These are phyloP conservation scores for Belonocnema kinseyi DNA, from an alignment of 1,140 invertebrate genomes.

Conservation along the genomic window DNA sequence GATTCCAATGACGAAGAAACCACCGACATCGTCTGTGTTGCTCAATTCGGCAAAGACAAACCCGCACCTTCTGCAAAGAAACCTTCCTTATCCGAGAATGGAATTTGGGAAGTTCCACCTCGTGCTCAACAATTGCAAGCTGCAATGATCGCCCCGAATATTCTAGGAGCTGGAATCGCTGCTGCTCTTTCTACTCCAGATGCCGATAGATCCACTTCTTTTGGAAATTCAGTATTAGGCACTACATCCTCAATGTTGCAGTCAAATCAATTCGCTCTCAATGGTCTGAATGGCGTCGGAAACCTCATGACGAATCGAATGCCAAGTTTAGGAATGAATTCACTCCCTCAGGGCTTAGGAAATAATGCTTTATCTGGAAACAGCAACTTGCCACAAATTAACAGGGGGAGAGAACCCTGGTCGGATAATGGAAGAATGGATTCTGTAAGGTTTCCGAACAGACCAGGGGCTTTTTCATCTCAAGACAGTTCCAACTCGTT, in stretches of 20 bases:
- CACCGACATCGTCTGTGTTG: conserved; percentile 69
- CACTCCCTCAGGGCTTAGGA: conserved; percentile 42
- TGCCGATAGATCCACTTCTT: conserved; percentile 49
- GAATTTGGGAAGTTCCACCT: conserved; percentile 72
- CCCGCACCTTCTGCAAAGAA: conserved; percentile 44
- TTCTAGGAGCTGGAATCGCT: conserved; percentile 64
- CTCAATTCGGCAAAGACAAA: conserved; percentile 71
- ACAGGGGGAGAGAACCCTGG: conserved; percentile 55
- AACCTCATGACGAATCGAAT: conserved; percentile 55
- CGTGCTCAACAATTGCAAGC: conserved; percentile 68
- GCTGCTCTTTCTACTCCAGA: conserved; percentile 61
- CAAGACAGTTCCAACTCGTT: conserved; percentile 49
- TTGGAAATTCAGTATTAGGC: conserved; percentile 43
- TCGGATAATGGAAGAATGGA: conserved; percentile 56
- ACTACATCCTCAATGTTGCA: conserved; percentile 54
- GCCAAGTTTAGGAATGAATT: conserved; percentile 50
- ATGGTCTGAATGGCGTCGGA: conserved; percentile 66
- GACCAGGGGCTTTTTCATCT: conserved; percentile 55
- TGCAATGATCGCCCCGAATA: conserved; percentile 66
- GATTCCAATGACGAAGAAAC: conserved; percentile 67
- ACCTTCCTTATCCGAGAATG: conserved; percentile 60
- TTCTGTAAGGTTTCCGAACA: conserved; percentile 53
- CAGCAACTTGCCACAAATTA: background rate
- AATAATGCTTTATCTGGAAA: conserved; percentile 17
- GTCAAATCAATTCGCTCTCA: conserved; percentile 63